These are phyloP conservation scores for Philotrypesis tridentata DNA, from an alignment of 1,140 invertebrate genomes.

Conservation along the genomic window DNA sequence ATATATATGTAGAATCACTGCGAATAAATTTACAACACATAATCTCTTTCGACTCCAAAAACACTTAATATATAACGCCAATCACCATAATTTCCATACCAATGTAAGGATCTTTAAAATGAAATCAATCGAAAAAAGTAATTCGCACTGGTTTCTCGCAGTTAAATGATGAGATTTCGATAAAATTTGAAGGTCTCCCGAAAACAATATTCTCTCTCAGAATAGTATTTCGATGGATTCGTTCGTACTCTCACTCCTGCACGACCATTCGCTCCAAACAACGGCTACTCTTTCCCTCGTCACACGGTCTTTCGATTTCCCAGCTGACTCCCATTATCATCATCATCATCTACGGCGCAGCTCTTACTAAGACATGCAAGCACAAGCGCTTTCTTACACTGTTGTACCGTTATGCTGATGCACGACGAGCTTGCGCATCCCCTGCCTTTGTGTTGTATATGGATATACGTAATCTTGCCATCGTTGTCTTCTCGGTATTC, in stretches of 20 bases:
- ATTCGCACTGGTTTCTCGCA: no score
- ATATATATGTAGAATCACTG: background rate
- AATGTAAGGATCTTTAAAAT: slow-evolving; percentile 12
- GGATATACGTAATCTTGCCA: background rate
- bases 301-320: background rate
- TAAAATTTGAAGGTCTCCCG: background rate
- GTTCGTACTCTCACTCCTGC: background rate
- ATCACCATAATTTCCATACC: background rate
- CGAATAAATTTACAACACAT: background rate
- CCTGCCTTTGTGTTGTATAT: background rate
- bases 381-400: background rate
- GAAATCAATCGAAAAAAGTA: slow-evolving; percentile 2
- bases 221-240: slow-evolving; percentile 7
- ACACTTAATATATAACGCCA: background rate
- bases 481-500: slow-evolving; percentile 48
- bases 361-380: no score
- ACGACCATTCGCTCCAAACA: slow-evolving; percentile 11
- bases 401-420: background rate
- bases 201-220: background rate
- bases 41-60: background rate
- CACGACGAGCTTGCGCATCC: background rate
- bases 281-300: background rate
- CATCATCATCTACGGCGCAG: no score
- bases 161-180: background rate
- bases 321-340: no score